phyloP scores from a whole-genome alignment of 1,140 invertebrate species.

The Gryllus bimaculatus region DNA sequence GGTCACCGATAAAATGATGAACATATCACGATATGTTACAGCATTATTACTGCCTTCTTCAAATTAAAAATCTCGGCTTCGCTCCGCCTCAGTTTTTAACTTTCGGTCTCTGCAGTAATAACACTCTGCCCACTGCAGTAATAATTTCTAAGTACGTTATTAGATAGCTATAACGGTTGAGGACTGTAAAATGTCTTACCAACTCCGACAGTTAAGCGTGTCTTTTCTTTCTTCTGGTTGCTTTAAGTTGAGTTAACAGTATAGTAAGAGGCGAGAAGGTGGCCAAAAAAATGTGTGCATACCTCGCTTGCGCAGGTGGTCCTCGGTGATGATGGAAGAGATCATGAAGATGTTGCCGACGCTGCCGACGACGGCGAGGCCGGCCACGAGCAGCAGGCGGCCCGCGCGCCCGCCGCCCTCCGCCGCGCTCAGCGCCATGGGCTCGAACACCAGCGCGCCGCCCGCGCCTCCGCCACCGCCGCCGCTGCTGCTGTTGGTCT shows the following conservation, averaged over 20 bases:
- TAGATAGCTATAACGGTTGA: no score
- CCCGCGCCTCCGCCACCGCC: neutral
- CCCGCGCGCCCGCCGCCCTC: constrained; percentile 35
- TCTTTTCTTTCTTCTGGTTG: no score
- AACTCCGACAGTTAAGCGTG: no score
- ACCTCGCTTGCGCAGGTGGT: constrained; percentile 60
- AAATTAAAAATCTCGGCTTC: no score
- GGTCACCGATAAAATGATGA: no score
- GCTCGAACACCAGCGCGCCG: neutral
- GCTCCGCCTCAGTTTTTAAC: no score
- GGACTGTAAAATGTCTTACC: no score
- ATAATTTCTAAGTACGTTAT: no score
- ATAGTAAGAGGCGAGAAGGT: neutral
- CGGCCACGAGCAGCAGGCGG: constrained; percentile 52
- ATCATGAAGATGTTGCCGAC: constrained; percentile 69
- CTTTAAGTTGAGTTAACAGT: neutral
- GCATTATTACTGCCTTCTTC: no score
- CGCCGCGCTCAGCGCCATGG: constrained; percentile 9
- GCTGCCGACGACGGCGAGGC: constrained; percentile 54
- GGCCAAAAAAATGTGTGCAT: constrained; percentile 9
- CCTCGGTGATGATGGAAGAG: constrained; percentile 62
- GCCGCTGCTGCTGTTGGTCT: neutral
- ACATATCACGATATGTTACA: no score
- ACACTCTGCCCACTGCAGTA: no score
- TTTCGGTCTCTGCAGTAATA: no score